Evolutionary conservation across 2,797 vertebrate genomes (phyloP).

Genomic region (Lates japonicus): DNA sequence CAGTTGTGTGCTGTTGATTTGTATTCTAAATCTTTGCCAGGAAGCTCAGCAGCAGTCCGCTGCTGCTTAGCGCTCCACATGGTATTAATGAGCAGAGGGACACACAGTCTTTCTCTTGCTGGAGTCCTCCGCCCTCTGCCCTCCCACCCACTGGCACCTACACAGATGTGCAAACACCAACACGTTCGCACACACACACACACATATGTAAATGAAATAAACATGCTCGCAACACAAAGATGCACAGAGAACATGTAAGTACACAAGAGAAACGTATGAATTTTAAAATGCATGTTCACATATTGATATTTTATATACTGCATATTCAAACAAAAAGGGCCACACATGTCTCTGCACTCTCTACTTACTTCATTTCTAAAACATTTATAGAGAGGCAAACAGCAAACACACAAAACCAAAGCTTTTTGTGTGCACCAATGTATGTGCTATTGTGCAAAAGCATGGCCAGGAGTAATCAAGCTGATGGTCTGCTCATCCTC

Average conservation of each 20-base stretch:
- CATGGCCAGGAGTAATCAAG: constrained; percentile 26
- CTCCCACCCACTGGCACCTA: constrained; percentile 50
- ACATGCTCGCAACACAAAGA: not conserved
- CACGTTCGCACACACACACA: not conserved
- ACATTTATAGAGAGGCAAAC: constrained; percentile 4
- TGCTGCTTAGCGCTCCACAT: constrained; percentile 60
- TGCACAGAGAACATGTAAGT: not conserved
- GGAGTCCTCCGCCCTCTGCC: constrained; percentile 39
- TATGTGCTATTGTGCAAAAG: constrained; percentile 18
- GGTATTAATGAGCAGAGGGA: constrained; percentile 77
- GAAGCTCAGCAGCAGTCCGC: constrained; percentile 63
- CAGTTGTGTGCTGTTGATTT: constrained; percentile 61
- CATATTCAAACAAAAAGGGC: constrained; percentile 8
- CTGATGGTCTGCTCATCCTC: constrained; percentile 37
- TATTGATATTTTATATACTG: not conserved
- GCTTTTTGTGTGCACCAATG: not conserved
- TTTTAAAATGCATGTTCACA: not conserved
- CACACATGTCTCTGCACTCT: not conserved
- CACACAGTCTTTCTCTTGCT: constrained; percentile 60
- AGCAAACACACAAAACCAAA: constrained; percentile 21
- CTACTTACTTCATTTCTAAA: constrained; percentile 23
- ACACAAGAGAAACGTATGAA: not conserved
- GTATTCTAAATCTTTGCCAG: constrained; percentile 63
- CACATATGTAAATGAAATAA: too few relatives aligned
- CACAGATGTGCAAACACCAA: constrained; percentile 20